Evolutionary conservation across 2,797 vertebrate species (phyloP).

Genomic region (Prionace glauca): DNA sequence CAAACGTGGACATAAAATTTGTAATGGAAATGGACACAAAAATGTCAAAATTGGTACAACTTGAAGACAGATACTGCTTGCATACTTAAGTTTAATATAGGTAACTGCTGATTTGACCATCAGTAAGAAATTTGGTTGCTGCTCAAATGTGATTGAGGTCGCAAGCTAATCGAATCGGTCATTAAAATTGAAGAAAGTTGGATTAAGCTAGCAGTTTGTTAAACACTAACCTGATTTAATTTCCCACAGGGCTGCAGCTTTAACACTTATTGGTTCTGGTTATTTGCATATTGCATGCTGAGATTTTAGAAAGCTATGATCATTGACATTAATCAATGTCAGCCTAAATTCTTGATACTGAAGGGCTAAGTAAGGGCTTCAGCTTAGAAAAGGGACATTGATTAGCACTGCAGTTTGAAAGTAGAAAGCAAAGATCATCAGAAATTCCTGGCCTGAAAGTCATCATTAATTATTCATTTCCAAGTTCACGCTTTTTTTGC

Average conservation of each 20-base stretch:
- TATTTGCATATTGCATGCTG: neutral
- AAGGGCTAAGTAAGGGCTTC: neutral
- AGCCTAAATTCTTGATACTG: constrained; percentile 10
- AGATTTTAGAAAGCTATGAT: neutral
- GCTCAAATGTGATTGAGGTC: neutral
- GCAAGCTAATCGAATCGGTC: neutral
- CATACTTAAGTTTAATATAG: neutral
- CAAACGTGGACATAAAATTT: neutral
- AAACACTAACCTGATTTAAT: neutral
- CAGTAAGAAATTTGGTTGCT: neutral
- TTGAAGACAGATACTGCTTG: neutral
- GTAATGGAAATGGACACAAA: neutral
- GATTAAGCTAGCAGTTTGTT: neutral
- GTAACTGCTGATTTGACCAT: neutral
- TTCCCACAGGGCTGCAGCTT: neutral
- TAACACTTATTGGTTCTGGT: neutral
- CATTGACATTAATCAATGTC: neutral
- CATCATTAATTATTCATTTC: neutral
- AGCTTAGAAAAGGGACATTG: neutral
- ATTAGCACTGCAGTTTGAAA: neutral
- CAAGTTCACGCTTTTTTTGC: neutral
- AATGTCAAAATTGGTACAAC: neutral
- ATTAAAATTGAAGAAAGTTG: neutral
- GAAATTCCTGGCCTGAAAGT: neutral
- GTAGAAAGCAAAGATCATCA: neutral